Evolutionary conservation across 2,888 invertebrate genomes (phyloP), one percentile per base, ranked within the genome.

Genomic region (Phengaris alcon): DNA sequence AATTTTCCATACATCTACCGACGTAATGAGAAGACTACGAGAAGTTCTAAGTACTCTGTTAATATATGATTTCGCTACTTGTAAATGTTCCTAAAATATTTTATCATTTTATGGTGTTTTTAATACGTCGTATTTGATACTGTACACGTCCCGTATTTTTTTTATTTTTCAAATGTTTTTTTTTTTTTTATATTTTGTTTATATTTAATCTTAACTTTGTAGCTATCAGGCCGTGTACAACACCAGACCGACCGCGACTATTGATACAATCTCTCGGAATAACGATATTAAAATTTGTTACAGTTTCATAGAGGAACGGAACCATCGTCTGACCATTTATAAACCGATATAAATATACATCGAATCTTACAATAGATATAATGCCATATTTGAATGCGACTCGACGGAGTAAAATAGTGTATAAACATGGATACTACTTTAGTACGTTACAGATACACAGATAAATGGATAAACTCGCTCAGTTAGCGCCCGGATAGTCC

Each of bases 51-150:
- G 90, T 91, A 91, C 90, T 88, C 86, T 84, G 87, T 87, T 87
- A 85, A 86, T 87, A 86, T 82, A 83, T 86, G 88, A 88, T 86
- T 86, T 80, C 79, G 82, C 87, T 90, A 90, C 86, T 87, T 89
- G 91, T 91, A 92, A 91, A 91, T 85, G 82, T 88, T 92, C 90
- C 90, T 92, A 93, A 91, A 93, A 92, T 91, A 93, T 90, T 88
- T 78, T 64, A 64, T 12, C 12, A 80, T 80, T 79, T 80, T 83
- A 83, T 83, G 83, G 82, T 86, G 84, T 85, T 86, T 82, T 82
- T 84, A 82, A 84, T 88, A 86, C 86, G 85, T 85, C 85, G 84
- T 87, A 90, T 90, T 88, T 89, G 90, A 35, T 90, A 91, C 91
- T 91, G 92, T 92, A 91, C 90, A 91, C 90, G 87, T 90, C 88